Evolutionary conservation across 2,797 vertebrate genomes (phyloP).

Genomic region (Carapus acus): DNA sequence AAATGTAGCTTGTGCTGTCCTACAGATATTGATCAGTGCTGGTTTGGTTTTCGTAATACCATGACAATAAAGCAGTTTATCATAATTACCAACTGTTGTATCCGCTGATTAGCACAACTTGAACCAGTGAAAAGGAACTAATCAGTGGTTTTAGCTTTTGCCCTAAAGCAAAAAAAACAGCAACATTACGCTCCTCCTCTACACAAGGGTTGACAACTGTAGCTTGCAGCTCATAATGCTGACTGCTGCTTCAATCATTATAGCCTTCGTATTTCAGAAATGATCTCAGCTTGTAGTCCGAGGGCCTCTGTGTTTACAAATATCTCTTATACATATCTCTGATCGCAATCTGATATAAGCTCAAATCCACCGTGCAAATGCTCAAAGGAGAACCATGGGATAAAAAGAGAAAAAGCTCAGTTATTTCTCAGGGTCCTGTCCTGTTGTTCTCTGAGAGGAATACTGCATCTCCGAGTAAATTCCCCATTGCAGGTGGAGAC

Average conservation of each 20-base stretch:
- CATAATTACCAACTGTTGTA: neutral
- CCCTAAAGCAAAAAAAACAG: neutral
- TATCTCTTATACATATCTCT: constrained; percentile 26
- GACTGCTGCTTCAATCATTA: constrained; percentile 21
- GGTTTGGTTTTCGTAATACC: no score
- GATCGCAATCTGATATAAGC: constrained; percentile 33
- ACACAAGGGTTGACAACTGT: neutral
- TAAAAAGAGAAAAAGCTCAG: constrained; percentile 73
- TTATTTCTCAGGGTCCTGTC: constrained; percentile 73
- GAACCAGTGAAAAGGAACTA: constrained; percentile 12
- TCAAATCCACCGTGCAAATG: constrained; percentile 38
- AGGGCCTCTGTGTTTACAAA: constrained; percentile 22
- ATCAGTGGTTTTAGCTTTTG: constrained; percentile 11
- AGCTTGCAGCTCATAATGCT: neutral
- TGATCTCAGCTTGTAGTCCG: constrained; percentile 4
- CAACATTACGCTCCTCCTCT: neutral
- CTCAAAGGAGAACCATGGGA: constrained; percentile 57
- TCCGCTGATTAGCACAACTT: constrained; percentile 13
- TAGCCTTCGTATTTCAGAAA: neutral
- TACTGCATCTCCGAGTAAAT: constrained; percentile 83
- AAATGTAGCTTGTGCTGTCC: no score
- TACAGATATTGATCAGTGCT: no score
- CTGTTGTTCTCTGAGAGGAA: constrained; percentile 76
- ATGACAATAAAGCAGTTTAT: no score
- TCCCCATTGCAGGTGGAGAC: constrained; percentile 78